Conservation (phyloP, 53 echinoderm and acorn worm genomes). For the Temnopleurus reevesii region DNA sequence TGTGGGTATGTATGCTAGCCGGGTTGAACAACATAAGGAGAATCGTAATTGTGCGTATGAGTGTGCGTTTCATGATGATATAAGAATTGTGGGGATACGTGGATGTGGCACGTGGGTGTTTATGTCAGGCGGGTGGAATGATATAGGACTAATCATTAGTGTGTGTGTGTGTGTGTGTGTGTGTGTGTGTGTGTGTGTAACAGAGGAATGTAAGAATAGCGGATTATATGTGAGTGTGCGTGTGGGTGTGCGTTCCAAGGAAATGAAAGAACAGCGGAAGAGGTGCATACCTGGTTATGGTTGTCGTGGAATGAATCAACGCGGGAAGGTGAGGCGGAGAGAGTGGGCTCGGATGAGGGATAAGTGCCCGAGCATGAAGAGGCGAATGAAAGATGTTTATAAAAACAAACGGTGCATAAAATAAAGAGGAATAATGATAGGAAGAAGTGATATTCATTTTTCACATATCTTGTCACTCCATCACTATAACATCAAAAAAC, state of each 20-base stretch:
- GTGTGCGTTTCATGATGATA: too few species aligned
- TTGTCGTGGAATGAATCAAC: too few species aligned
- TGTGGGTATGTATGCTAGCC: too few species aligned
- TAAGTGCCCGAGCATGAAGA: conserved; percentile 13
- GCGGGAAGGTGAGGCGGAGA: background rate
- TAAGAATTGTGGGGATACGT: too few species aligned
- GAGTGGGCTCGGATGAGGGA: background rate
- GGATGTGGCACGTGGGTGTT: too few species aligned
- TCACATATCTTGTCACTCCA: conserved; percentile 8
- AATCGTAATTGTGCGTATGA: too few species aligned
- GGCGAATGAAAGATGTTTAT: background rate
- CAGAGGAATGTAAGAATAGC: background rate
- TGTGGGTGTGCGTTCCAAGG: too few species aligned
- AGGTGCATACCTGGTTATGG: too few species aligned
- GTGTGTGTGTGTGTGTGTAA: background rate
- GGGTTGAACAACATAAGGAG: too few species aligned
- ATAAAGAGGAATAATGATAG: background rate
- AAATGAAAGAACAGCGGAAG: background rate
- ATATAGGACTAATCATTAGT: too few species aligned
- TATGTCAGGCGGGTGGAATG: too few species aligned
- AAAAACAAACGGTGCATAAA: background rate
- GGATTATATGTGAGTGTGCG: too few species aligned
- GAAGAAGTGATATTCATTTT: conserved; percentile 28
- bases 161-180: background rate
- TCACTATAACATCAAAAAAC: background rate